Evolutionary conservation across 2,888 invertebrate genomes (phyloP).

Genomic region (Stomorhina lunata): DNA sequence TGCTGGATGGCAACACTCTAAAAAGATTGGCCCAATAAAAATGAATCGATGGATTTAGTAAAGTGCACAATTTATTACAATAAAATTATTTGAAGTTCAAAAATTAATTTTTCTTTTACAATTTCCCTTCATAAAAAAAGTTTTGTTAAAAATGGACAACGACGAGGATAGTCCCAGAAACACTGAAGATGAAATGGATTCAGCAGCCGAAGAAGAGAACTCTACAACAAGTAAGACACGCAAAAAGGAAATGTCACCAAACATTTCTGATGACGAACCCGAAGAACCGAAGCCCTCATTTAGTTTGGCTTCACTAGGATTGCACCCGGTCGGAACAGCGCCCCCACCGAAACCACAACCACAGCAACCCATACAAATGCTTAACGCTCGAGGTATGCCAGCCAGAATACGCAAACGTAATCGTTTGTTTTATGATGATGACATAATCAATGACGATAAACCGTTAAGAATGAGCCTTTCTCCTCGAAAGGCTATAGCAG

Average conservation of each 20-base stretch:
- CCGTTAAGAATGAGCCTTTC: constrained; percentile 83
- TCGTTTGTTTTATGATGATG: constrained; percentile 93
- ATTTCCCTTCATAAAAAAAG: constrained; percentile 21
- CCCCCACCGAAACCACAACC: constrained; percentile 86
- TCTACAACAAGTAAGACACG: constrained; percentile 28
- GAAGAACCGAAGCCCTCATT: constrained; percentile 87
- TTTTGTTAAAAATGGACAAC: constrained; percentile 36
- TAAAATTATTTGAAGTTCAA: not conserved
- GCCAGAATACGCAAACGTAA: constrained; percentile 94
- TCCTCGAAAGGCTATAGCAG: constrained; percentile 78
- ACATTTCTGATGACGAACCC: constrained; percentile 81
- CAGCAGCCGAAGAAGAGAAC: not conserved
- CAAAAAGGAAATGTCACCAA: constrained; percentile 53
- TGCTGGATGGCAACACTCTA: too few relatives aligned
- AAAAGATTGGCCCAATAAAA: too few relatives aligned
- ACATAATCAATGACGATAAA: constrained; percentile 90
- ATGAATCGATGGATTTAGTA: not conserved
- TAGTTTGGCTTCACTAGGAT: constrained; percentile 89
- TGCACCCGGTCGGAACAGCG: constrained; percentile 89
- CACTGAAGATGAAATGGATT: constrained; percentile 15
- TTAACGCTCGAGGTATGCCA: constrained; percentile 94
- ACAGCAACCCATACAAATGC: constrained; percentile 87
- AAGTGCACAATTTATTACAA: constrained; percentile 35
- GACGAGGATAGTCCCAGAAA: constrained; percentile 50
- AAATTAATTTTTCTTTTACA: not conserved